These are phyloP conservation scores for Protosalanx chinensis DNA, from an alignment of 2,797 vertebrate genomes.

Conservation along the genomic window DNA sequence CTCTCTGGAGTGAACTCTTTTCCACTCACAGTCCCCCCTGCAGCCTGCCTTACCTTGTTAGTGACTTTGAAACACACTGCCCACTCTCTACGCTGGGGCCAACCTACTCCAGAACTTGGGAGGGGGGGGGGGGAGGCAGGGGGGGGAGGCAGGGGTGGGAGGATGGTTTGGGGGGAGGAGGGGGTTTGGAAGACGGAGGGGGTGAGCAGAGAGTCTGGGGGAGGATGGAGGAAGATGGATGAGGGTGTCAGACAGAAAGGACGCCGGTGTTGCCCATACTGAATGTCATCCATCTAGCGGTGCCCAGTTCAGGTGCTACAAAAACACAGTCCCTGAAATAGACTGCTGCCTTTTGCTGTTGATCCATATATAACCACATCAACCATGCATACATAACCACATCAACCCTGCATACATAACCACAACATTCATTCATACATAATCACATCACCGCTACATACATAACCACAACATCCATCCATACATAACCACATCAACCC, in stretches of 20 bases:
- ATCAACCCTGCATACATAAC: too few species aligned
- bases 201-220: too few species aligned
- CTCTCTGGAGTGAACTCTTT: background rate
- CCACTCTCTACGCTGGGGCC: background rate
- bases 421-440: too few species aligned
- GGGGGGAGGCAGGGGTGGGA: background rate
- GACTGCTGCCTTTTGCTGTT: background rate
- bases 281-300: conserved; percentile 22
- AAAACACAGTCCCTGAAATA: conserved; percentile 22
- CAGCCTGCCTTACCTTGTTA: background rate
- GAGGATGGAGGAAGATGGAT: background rate
- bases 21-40: background rate
- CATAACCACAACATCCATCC: too few species aligned
- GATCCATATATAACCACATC: too few species aligned
- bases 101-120: background rate
- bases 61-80: background rate
- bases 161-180: background rate
- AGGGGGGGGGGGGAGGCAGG: too few species aligned
- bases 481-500: too few species aligned
- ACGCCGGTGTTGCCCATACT: background rate
- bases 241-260: background rate
- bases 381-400: too few species aligned
- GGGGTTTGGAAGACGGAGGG: background rate
- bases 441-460: too few species aligned
- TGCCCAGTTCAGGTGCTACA: conserved; percentile 17